These are phyloP conservation scores for Zonotrichia leucophrys DNA, from an alignment of 2,113 vertebrate species.

Conservation along the genomic window DNA sequence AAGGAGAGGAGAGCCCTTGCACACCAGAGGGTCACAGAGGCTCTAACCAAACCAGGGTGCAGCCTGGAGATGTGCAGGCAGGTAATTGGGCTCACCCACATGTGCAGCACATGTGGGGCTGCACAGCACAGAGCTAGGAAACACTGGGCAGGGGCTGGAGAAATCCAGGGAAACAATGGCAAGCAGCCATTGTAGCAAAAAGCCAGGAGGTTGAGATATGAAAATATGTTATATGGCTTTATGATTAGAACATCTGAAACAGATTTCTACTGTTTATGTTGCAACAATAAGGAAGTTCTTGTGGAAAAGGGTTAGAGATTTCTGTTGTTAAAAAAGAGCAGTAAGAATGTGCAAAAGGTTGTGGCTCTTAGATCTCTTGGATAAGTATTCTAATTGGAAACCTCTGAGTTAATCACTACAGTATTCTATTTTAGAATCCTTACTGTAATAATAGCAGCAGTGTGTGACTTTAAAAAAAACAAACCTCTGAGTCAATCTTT, in stretches of 20 bases:
- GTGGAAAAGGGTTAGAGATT: neutral
- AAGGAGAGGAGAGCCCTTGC: neutral
- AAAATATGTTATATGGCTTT: neutral
- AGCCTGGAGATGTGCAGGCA: neutral
- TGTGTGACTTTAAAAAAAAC: neutral
- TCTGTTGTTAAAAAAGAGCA: neutral
- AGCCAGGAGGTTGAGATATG: neutral
- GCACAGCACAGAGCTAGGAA: neutral
- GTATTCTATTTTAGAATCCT: neutral
- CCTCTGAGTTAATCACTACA: neutral
- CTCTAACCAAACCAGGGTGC: neutral
- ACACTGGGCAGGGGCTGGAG: neutral
- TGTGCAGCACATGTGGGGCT: rapidly evolving
- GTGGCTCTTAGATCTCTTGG: neutral
- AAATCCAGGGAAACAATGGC: neutral
- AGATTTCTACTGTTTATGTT: neutral
- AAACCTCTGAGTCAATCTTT: neutral
- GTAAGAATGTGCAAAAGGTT: neutral
- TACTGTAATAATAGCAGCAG: neutral
- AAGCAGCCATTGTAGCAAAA: neutral
- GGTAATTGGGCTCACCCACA: neutral
- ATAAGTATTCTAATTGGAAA: neutral
- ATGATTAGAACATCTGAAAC: neutral
- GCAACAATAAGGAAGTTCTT: neutral
- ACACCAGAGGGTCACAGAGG: neutral